Evolutionary conservation across 35 echinoderm and acorn worm species (phyloP).

Genomic region (Amphiura filiformis): DNA sequence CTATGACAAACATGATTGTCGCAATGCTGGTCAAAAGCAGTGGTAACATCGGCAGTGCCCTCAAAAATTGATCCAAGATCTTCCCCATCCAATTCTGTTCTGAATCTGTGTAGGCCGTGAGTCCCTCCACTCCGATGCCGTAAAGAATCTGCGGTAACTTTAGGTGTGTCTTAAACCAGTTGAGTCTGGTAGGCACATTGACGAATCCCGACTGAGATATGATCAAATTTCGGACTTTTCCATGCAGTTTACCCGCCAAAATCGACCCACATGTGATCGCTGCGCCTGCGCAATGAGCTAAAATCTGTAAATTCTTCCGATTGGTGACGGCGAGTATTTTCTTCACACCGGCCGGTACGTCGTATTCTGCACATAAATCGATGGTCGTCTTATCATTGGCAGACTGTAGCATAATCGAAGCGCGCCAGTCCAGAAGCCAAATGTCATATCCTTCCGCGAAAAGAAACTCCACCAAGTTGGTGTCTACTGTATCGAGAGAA

Average conservation of each 20-base stretch:
- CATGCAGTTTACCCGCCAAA: slow-evolving; percentile 38
- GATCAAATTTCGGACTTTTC: slow-evolving; percentile 54
- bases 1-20: slow-evolving; percentile 66
- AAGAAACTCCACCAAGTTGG: slow-evolving; percentile 67
- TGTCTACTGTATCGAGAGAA: slow-evolving; percentile 63
- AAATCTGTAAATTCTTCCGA: slow-evolving; percentile 42
- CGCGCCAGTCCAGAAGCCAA: slow-evolving; percentile 65
- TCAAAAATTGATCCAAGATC: slow-evolving; percentile 35
- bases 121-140: slow-evolving; percentile 57
- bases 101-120: slow-evolving; percentile 38
- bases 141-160: slow-evolving; percentile 52
- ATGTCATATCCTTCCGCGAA: slow-evolving; percentile 50
- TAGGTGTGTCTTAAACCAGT: slow-evolving; percentile 43
- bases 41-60: slow-evolving; percentile 36
- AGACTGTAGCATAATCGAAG: slow-evolving; percentile 45
- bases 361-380: slow-evolving; percentile 41
- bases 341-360: slow-evolving; percentile 53
- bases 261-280: slow-evolving; percentile 27
- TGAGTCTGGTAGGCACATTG: slow-evolving; percentile 40
- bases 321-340: slow-evolving; percentile 53
- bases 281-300: slow-evolving; percentile 67
- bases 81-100: slow-evolving; percentile 33
- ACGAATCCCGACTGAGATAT: slow-evolving; percentile 65
- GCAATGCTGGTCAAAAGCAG: slow-evolving; percentile 54
- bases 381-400: slow-evolving; percentile 25